Evolutionary conservation across 1,140 invertebrate genomes (phyloP), one percentile per base, ranked within the genome.

Genomic region (Apocrypta bakeri): DNA sequence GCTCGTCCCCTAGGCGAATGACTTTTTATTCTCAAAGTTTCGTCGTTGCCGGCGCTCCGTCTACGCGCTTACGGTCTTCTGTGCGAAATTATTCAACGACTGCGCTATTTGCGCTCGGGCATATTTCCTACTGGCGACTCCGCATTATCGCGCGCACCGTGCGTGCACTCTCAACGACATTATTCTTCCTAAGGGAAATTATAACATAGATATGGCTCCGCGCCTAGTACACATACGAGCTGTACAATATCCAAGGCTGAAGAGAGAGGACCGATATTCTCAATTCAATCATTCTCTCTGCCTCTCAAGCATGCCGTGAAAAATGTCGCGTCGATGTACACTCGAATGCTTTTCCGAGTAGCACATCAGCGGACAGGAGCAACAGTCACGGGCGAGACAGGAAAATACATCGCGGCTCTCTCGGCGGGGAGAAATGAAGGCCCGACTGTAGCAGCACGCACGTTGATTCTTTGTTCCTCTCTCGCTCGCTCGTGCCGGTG

Each of bases 391-490:
- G 21, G 63, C 6, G 24, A 66, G 63, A 27, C n/a, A 64, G 66
- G 27, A 27, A 69, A 69, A 17, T 29, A 27, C 29, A 69, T 68
- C 25, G 24, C 3, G 1, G 6, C 6, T 11, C 66, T n/a, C 66
- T n/a, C n/a, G n/a, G 68, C 14, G 12, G 69, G 14, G 71, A 80
- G 79, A 80, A 74, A 80, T 37, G 56, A 33, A 73, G 9, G 33
- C 29, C 79, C 63, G 40, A 25, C 25, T 48, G 37, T 25, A 7
- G 66, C 68, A 17, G 66, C 78, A 61, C 78, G 68, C 78, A 83
- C 61, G 61, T 83, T 48, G 78, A 69, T 64, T 80, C 82, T 83
- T 83, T 83, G 71, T 83, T 80, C 42, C 17, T 40, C 68, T 74
- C 48, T 9, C 37, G 29, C 14, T 6, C 11, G 29, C 68, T 74